Evolutionary conservation across 2,888 invertebrate genomes (phyloP), one percentile per base, ranked within the genome.

Genomic region (Busseola fusca): DNA sequence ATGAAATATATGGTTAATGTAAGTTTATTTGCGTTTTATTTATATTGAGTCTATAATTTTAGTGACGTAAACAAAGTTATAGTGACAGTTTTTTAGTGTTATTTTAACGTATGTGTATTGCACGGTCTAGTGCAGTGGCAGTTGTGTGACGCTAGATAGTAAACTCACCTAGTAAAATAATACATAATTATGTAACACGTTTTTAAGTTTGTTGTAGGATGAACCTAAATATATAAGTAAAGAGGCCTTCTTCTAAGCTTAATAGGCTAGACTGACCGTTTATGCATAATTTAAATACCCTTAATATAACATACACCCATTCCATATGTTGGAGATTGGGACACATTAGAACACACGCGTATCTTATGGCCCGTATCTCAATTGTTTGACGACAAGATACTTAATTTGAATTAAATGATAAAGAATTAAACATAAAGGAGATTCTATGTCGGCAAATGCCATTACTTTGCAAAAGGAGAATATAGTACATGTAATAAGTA

Each of bases 11-110:
- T 45, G 4, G n/a, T 37, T 70, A 25, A 57, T 14, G 42, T 74
- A 64, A 79, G 65, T 75, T 63, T 10, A 18, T 56, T 16, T 65
- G 40, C 37, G 64, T 82, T 83, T 82, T 57, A 66, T 80, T 69
- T 67, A 0, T 27, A 21, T 42, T 45, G 9, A 37, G 3, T 72
- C 48, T 48, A 21, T 21, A 9, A n/a, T 37, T 25, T 25, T 40
- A 10, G 1, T 40, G 9, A 42, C 5, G 34, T 34, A 34, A 34
- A 34, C n/a, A 30, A 25, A 4, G 21, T 18, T 50, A 3, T 3
- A 34, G 45, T 27, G 37, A 37, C 1, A 37, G 25, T 37, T 14
- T 27, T 42, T 27, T 21, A 4, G 25, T 34, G 25, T 67, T 37
- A n/a, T 68, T 52, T 30, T 16, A 25, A 40, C 10, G 25, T 10